Base-by-base conservation (phyloP, 2,888 invertebrate species). In the Agrypnus murinus region DNA sequence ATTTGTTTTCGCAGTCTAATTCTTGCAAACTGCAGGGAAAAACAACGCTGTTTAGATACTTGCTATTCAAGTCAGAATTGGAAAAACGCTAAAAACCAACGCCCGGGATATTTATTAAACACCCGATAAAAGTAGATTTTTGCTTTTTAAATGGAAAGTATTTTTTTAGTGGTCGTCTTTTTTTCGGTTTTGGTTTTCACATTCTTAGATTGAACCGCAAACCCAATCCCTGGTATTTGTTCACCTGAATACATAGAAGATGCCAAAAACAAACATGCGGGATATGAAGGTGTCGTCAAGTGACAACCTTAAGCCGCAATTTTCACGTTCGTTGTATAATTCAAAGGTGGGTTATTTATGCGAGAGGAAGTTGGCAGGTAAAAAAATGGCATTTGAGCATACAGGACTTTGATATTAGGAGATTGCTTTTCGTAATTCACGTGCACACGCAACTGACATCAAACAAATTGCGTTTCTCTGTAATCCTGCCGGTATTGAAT, bases 231-330 rank as follows among this genome's bases (percentile, higher is more conserved):
- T 48, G 57, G 59, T 75, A 71, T 75, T 73, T 75, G 75, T 72
- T 69, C 75, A 75, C 75, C 75, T 75, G 75, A 73, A 71, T 73
- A 75, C 73, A 75, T 75, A 75, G 69, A 70, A 71, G 65, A 68
- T 65, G 74, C 71, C 71, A 68, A 73, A 73, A 72, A 75, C 75
- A 75, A 75, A 75, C 73, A 75, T 53, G 69, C 60, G 72, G 73
- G 71, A 75, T 72, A 72, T 75, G 70, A 70, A 75, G 73, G 69
- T 72, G 65, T 72, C 68, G 65, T 68, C 68, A 55, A 68, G 68
- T 72, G 72, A 72, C 72, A 72, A 69, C 68, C 50, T 64, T 69
- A 72, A 72, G 72, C 72, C 63, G 71, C 62, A 71, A 72, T 72
- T 72, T 72, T 72, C 72, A 50, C 46, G 59, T 65, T 71, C 55